Percentiles rank a stretch among this genome's conserved stretches.
Evolutionary conservation across 2,797 vertebrate genomes (phyloP).

Genomic region (Vireo griseus): DNA sequence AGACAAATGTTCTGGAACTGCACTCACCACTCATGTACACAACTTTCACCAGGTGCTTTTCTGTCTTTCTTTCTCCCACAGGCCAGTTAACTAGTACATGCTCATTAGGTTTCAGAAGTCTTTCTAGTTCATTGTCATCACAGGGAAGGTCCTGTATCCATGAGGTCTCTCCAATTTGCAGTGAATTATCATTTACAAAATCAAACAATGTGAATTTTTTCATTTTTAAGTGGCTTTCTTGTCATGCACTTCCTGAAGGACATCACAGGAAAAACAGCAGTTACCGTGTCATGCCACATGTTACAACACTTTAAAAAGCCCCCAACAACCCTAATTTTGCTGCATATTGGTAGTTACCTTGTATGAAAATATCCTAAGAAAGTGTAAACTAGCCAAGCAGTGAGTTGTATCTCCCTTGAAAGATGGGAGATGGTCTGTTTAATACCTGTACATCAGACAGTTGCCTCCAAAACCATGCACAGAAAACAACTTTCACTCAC

Average conservation of each 20-base stretch:
- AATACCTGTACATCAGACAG: not conserved
- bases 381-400: not conserved
- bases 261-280: not conserved
- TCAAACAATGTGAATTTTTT: slow-evolving; percentile 52
- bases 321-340: not conserved
- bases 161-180: slow-evolving; percentile 56
- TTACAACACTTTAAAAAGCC: not conserved
- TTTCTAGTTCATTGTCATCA: slow-evolving; percentile 19
- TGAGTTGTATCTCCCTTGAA: not conserved
- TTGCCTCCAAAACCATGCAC: not conserved
- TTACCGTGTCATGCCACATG: not conserved
- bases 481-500: not conserved
- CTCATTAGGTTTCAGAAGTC: slow-evolving; percentile 32
- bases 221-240: slow-evolving; percentile 13
- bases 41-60: slow-evolving; percentile 44
- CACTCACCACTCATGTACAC: slow-evolving; percentile 38
- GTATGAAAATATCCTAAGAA: not conserved
- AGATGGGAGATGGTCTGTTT: not conserved
- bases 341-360: not conserved
- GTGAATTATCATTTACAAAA: slow-evolving; percentile 59
- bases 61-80: slow-evolving; percentile 22
- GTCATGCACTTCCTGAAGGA: not conserved
- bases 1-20: not conserved
- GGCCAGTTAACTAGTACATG: slow-evolving; percentile 28
- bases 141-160: slow-evolving; percentile 33